These are phyloP conservation scores for Limnephilus marmoratus DNA, from an alignment of 2,888 invertebrate genomes.

Conservation along the genomic window DNA sequence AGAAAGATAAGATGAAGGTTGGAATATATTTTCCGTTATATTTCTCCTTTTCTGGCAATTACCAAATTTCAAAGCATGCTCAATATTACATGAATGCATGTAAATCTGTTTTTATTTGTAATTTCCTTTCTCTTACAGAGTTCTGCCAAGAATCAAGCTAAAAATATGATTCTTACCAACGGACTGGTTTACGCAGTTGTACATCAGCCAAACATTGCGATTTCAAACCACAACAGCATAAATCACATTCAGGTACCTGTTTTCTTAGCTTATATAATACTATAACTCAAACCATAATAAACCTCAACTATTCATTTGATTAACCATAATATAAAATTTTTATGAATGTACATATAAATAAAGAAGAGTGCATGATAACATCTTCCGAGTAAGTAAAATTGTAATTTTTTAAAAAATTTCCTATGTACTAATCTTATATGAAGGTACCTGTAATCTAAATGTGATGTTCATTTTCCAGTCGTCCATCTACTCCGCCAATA, in stretches of 20 bases:
- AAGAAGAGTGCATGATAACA: not conserved
- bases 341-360: not conserved
- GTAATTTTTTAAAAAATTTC: not conserved
- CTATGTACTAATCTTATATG: not conserved
- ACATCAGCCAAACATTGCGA: not conserved
- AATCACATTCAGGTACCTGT: not conserved
- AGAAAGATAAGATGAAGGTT: not conserved
- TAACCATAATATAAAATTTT: not conserved
- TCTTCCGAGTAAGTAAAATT: not conserved
- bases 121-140: not conserved
- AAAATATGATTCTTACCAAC: not conserved
- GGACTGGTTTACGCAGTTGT: not conserved
- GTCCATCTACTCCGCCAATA: conserved; percentile 70
- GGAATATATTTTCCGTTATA: not conserved
- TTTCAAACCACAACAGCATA: not conserved
- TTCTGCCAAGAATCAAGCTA: not conserved
- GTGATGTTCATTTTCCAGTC: conserved; percentile 67
- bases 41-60: not conserved
- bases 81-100: not conserved
- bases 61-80: not conserved
- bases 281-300: no score
- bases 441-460: not conserved
- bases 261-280: not conserved
- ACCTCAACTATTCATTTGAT: not conserved
- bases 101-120: not conserved